Base-by-base conservation (phyloP, 2,797 vertebrate species). In the Aeoliscus strigatus region DNA sequence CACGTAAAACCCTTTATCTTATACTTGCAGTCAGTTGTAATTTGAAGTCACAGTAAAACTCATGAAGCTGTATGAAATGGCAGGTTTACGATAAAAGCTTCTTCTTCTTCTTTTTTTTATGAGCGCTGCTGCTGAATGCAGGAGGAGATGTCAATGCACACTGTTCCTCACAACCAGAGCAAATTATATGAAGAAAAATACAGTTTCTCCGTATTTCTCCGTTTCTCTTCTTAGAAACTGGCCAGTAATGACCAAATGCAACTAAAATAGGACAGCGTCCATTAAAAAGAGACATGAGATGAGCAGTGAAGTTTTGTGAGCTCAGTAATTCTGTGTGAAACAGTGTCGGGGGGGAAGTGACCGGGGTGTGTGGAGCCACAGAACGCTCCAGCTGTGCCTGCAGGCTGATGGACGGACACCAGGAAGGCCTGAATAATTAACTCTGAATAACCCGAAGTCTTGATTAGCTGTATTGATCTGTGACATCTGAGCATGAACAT, bases 1-100 rank as follows among this genome's bases (percentile, higher is more conserved):
- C 56, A 66, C 62, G 77, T 79, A 66, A 73, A 72, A 66, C 36
- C 60, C 52, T 77, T 85, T 79, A 80, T 79, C 82, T 66, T 60
- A 70, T 23, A 69, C 78, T 72, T 65, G 54, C 56, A 76, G 59
- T 53, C 55, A 28, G 57, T 42, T 54, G 46, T 73, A 59, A 66
- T 73, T 69, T 49, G 17, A 55, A 36, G 31, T 72, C 13, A 14
- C 24, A 64, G 64, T 16, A 66, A 65, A 64, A n/a, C n/a, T n/a
- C n/a, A n/a, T n/a, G n/a, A 41, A 68, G 41, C 57, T 9, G 46
- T 47, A 54, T 54, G 62, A 73, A 79, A 66, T 2, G 8, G 41
- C 14, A 41, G 63, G 81, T 79, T 74, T 57, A 78, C 52, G 67
- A 55, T 79, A 70, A 81, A 83, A 77, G 75, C 66, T 73, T 71